Evolutionary conservation across 2,113 vertebrate species (phyloP).

Genomic region (Machaerirhynchus nigripectus): DNA sequence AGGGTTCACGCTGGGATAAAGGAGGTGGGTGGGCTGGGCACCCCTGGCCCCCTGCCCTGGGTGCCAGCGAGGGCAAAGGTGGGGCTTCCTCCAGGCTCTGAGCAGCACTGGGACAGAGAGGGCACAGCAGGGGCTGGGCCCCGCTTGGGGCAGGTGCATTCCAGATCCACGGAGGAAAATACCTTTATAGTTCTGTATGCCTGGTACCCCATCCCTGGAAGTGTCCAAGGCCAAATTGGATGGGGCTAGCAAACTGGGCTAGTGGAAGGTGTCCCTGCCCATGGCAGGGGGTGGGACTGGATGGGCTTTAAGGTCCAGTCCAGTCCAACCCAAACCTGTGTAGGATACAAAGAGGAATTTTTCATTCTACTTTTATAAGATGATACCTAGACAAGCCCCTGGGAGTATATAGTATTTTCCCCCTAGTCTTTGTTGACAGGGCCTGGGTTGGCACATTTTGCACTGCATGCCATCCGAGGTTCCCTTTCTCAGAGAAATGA

Average conservation of each 20-base stretch:
- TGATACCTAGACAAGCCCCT: not conserved
- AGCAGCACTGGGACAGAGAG: rapidly evolving
- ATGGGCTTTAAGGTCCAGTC: not conserved
- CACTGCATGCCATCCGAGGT: rapidly evolving
- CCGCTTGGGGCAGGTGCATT: not conserved
- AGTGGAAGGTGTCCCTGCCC: not conserved
- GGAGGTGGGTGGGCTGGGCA: not conserved
- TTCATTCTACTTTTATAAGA: not conserved
- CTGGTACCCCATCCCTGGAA: not conserved
- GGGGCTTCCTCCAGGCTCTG: not conserved
- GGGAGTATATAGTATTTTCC: not conserved
- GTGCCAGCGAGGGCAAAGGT: not conserved
- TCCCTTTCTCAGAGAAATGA: not conserved
- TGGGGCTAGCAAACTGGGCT: rapidly evolving
- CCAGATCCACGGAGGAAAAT: not conserved
- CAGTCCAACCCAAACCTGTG: not conserved
- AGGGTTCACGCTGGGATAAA: not conserved
- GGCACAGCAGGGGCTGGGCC: not conserved
- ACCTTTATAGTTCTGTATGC: not conserved
- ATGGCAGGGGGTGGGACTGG: rapidly evolving
- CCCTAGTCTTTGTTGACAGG: not conserved
- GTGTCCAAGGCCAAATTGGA: not conserved
- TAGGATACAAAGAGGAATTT: not conserved
- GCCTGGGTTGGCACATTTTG: not conserved
- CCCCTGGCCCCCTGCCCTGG: rapidly evolving